A percentile compares a stretch with the other conserved stretches of the same genome.
Evolutionary conservation across 2,888 invertebrate species (phyloP).

Genomic region (Imbricaverruca yamaguchii): DNA sequence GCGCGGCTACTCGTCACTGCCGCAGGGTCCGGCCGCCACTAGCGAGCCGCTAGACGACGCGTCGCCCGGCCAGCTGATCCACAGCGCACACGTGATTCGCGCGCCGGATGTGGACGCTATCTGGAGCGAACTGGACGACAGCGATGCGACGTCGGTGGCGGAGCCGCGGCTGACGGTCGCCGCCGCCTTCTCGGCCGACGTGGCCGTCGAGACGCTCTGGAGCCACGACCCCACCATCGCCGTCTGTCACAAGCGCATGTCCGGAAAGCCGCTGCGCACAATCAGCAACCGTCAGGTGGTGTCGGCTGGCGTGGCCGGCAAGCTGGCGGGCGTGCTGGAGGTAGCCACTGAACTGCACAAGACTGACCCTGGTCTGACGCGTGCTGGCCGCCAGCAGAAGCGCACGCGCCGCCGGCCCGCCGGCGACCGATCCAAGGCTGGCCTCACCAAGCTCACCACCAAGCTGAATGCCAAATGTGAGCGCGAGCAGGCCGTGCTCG

Average conservation of each 20-base stretch:
- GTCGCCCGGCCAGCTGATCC: background rate
- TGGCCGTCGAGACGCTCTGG: constrained; percentile 6
- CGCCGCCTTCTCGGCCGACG: background rate
- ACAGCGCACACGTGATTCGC: background rate
- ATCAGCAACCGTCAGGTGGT: constrained; percentile 2
- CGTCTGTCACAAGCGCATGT: background rate
- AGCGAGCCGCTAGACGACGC: constrained; percentile 16
- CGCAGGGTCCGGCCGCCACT: constrained; percentile 16
- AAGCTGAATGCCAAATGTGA: background rate
- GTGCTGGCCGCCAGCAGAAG: background rate
- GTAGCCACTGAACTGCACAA: background rate
- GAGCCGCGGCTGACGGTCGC: background rate
- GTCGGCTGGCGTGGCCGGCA: background rate
- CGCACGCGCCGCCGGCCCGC: constrained; percentile 7
- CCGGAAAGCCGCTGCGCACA: background rate
- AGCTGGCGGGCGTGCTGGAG: background rate
- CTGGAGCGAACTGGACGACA: background rate
- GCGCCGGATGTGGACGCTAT: background rate
- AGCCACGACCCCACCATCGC: background rate
- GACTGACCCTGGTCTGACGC: background rate
- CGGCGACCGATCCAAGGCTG: background rate
- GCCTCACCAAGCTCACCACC: background rate
- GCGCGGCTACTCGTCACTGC: constrained; percentile 10
- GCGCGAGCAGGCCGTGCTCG: background rate
- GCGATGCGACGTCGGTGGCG: background rate